These are phyloP conservation scores for Cephus cinctus DNA, from an alignment of 1,140 invertebrate genomes.

Conservation along the genomic window DNA sequence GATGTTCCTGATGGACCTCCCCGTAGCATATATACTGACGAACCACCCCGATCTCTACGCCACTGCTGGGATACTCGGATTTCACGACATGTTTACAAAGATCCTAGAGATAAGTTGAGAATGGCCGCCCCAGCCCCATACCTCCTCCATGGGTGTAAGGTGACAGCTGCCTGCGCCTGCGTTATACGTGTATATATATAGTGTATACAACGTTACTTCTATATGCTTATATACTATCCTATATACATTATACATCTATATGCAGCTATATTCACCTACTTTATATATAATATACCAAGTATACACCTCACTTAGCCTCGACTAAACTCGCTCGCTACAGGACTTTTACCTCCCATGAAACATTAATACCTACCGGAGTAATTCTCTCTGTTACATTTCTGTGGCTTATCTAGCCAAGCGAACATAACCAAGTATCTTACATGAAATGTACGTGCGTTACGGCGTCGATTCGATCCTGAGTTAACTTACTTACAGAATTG, in stretches of 20 bases:
- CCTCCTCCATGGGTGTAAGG: slow-evolving; percentile 54
- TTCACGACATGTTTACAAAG: slow-evolving; percentile 60
- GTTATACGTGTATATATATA: slow-evolving; percentile 23
- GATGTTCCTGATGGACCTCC: slow-evolving; percentile 18
- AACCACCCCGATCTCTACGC: slow-evolving; percentile 43
- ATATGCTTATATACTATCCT: not conserved
- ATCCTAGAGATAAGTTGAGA: slow-evolving; percentile 59
- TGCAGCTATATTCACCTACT: not conserved
- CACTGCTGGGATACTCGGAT: slow-evolving; percentile 55
- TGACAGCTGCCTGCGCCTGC: slow-evolving; percentile 55
- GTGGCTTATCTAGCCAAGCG: no score
- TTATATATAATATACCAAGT: not conserved
- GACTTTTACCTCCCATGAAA: no score
- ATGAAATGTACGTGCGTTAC: no score
- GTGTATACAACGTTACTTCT: not conserved
- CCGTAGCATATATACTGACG: not conserved
- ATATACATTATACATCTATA: not conserved
- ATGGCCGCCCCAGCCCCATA: slow-evolving; percentile 50
- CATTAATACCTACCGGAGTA: no score
- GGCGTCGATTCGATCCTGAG: no score
- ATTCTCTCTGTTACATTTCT: no score
- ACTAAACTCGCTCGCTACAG: not conserved
- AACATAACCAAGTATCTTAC: no score
- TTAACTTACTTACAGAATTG: no score
- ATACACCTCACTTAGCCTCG: not conserved